phyloP scores from a whole-genome alignment of 2,797 vertebrate genomes.

The Helicolenus hilgendorfi region DNA sequence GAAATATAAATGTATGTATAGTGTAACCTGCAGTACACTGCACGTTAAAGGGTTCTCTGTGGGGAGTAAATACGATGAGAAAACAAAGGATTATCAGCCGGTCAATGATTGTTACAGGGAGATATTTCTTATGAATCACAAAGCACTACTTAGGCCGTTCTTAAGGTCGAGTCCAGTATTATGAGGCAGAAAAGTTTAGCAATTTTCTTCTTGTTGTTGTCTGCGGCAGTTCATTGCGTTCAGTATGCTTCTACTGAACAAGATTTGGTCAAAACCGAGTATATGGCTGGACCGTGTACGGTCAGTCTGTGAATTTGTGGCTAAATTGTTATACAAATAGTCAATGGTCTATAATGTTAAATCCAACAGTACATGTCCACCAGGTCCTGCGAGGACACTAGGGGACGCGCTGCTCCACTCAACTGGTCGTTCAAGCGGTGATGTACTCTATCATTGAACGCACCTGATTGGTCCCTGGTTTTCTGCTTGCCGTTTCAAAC shows the following conservation, averaged over 20 bases:
- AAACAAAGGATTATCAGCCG: not conserved
- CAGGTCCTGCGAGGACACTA: no score
- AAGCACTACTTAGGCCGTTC: not conserved
- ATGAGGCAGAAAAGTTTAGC: not conserved
- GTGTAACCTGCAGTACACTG: slow-evolving; percentile 22
- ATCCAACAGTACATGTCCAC: no score
- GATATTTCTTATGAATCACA: slow-evolving; percentile 22
- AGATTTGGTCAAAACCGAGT: not conserved
- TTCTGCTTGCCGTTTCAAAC: not conserved
- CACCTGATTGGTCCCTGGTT: not conserved
- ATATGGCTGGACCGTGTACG: no score
- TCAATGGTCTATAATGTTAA: no score
- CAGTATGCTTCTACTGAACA: not conserved
- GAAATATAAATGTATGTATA: slow-evolving; percentile 33
- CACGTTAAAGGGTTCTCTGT: slow-evolving; percentile 22
- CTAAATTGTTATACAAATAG: no score
- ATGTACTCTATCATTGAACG: not conserved
- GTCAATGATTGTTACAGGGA: slow-evolving; percentile 12
- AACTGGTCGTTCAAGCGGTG: no score
- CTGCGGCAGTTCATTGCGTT: not conserved
- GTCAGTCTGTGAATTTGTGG: no score
- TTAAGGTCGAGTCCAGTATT: not conserved
- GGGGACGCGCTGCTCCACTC: no score
- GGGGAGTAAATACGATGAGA: slow-evolving; percentile 17
- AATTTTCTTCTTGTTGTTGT: not conserved